These are phyloP conservation scores for Caenorhabditis drosophilae DNA, from an alignment of 2,888 invertebrate species.

Conservation along the genomic window DNA sequence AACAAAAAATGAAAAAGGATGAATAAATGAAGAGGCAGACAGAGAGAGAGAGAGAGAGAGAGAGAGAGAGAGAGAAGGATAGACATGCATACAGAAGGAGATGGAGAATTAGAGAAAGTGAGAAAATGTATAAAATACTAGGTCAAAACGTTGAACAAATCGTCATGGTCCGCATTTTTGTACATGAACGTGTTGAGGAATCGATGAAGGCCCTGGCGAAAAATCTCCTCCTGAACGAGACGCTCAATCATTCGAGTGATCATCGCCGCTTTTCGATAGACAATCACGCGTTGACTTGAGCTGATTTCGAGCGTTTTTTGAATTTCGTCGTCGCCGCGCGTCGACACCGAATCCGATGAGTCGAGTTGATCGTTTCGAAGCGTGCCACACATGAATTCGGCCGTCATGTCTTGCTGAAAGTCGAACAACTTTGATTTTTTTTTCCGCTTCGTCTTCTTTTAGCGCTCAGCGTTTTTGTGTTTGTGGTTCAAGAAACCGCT, in stretches of 20 bases:
- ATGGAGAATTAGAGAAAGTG: too few species aligned
- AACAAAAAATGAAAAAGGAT: too few species aligned
- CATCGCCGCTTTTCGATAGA: slow-evolving; percentile 42
- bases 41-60: too few species aligned
- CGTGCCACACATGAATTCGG: slow-evolving; percentile 25
- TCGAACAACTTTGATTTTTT: too few species aligned
- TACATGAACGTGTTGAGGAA: slow-evolving; percentile 49
- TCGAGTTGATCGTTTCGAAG: slow-evolving; percentile 20
- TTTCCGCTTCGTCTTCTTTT: slow-evolving; percentile 1
- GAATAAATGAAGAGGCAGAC: too few species aligned
- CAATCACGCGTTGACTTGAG: slow-evolving; percentile 6
- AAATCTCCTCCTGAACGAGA: slow-evolving; percentile 46
- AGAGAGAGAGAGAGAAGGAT: too few species aligned
- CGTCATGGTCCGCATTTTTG: slow-evolving; percentile 56
- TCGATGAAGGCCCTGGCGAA: slow-evolving; percentile 45
- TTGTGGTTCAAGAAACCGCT: too few species aligned
- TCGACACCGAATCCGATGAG: slow-evolving; percentile 11
- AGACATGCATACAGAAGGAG: too few species aligned
- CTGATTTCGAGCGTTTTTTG: slow-evolving; percentile 1
- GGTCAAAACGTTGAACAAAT: slow-evolving; percentile 50
- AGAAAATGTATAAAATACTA: too few species aligned
- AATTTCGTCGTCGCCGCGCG: slow-evolving; percentile 5
- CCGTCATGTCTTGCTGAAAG: slow-evolving; percentile 25
- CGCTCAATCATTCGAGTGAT: slow-evolving; percentile 55
- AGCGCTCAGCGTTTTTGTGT: too few species aligned